These are phyloP conservation scores for Lasioglossum albipes DNA, from an alignment of 1,140 invertebrate genomes.

Conservation along the genomic window DNA sequence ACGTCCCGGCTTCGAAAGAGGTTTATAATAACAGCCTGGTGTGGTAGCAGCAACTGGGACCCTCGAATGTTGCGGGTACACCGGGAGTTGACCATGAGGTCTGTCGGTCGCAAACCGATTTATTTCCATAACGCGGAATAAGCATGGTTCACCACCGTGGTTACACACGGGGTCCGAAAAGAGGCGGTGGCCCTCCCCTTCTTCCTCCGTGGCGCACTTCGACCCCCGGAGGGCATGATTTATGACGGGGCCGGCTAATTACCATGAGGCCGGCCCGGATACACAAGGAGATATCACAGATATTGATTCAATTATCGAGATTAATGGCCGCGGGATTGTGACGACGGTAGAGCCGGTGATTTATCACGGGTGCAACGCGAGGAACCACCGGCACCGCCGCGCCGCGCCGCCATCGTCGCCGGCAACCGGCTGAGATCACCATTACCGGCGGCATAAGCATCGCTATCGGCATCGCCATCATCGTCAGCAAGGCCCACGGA, in stretches of 20 bases:
- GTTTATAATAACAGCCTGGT: too few relatives aligned
- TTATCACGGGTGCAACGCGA: slow-evolving; percentile 50
- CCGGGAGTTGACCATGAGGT: too few relatives aligned
- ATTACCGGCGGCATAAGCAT: slow-evolving; percentile 31
- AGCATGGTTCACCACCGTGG: background rate
- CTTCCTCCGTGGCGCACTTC: background rate
- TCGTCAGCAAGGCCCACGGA: slow-evolving; percentile 8
- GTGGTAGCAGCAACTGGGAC: too few relatives aligned
- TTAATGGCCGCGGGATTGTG: slow-evolving; percentile 66
- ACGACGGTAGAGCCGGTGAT: slow-evolving; percentile 57
- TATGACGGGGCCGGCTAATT: slow-evolving; percentile 66
- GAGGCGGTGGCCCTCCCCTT: background rate
- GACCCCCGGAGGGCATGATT: slow-evolving; percentile 59
- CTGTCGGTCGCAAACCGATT: background rate
- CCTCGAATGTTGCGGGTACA: too few relatives aligned
- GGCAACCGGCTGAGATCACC: slow-evolving; percentile 7
- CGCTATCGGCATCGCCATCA: slow-evolving; percentile 37
- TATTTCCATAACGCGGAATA: slow-evolving; percentile 19
- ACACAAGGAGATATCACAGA: slow-evolving; percentile 62
- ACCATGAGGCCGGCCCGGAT: slow-evolving; percentile 57
- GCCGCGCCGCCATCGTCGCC: background rate
- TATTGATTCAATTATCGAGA: slow-evolving; percentile 74
- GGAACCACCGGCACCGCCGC: slow-evolving; percentile 28
- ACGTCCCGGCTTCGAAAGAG: too few relatives aligned
- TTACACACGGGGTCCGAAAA: slow-evolving; percentile 13